Percentiles rank a stretch among this genome's conserved stretches.
These are phyloP conservation scores for Coecobrya sp. DNA, from an alignment of 2,888 invertebrate genomes.

Conservation along the genomic window DNA sequence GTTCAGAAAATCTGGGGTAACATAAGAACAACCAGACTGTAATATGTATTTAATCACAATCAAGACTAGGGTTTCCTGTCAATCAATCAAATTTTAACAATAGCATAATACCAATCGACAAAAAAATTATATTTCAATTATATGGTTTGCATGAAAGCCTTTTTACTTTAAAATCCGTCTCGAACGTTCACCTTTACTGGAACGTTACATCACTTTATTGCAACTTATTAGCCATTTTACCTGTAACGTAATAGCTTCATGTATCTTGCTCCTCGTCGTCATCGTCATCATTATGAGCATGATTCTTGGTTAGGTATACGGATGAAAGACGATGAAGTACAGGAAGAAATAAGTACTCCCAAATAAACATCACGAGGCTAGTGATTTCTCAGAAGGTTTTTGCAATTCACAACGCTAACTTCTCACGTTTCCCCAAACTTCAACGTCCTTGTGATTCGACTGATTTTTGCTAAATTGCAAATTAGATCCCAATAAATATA, in stretches of 20 bases:
- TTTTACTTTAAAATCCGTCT: too few species aligned
- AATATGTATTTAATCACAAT: too few species aligned
- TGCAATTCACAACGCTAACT: background rate
- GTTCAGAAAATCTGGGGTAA: too few species aligned
- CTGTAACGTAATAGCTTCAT: constrained; percentile 12
- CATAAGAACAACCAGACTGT: too few species aligned
- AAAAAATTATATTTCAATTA: too few species aligned
- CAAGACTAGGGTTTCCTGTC: too few species aligned
- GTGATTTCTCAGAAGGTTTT: constrained; percentile 21
- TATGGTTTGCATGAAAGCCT: too few species aligned
- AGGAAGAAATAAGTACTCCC: background rate
- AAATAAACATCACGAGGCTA: background rate
- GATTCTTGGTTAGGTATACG: background rate
- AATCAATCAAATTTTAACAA: too few species aligned
- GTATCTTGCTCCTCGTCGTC: background rate
- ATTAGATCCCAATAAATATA: background rate
- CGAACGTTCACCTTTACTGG: too few species aligned
- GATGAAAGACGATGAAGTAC: background rate
- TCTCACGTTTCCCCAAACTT: constrained; percentile 36
- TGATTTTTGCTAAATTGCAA: constrained; percentile 25
- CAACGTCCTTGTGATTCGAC: background rate
- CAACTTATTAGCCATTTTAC: constrained; percentile 25
- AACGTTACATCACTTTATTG: background rate
- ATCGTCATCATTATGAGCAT: background rate
- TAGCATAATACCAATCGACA: too few species aligned